A percentile compares a stretch with the other conserved stretches of the same genome.
Evolutionary conservation across 2,888 invertebrate species (phyloP).

Genomic region (Syrista parreyssii): DNA sequence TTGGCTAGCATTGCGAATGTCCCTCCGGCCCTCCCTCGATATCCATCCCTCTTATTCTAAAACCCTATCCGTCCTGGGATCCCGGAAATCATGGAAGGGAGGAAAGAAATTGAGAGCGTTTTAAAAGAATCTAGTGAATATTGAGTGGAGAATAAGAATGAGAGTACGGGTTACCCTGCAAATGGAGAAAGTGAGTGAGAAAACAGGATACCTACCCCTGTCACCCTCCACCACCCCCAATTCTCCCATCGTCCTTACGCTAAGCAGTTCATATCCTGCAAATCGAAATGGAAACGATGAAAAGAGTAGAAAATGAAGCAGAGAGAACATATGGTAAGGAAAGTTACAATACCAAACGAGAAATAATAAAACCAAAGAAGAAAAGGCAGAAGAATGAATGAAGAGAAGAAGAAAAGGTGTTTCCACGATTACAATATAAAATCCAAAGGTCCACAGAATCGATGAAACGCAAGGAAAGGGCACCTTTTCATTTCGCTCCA

Average conservation of each 20-base stretch:
- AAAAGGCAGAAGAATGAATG: not conserved
- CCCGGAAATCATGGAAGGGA: conserved; percentile 22
- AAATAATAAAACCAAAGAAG: not conserved
- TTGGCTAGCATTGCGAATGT: conserved; percentile 21
- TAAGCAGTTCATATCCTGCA: not conserved
- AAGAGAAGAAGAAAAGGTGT: not conserved
- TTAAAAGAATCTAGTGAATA: conserved; percentile 33
- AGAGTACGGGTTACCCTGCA: not conserved
- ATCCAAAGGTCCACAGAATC: not conserved
- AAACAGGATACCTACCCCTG: not conserved
- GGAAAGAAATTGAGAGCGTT: conserved; percentile 29
- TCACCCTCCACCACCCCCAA: not conserved
- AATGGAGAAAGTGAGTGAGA: not conserved
- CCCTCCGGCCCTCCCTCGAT: conserved; percentile 4
- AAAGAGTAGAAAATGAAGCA: not conserved
- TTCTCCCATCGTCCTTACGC: not conserved
- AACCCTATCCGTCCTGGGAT: conserved; percentile 10
- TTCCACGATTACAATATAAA: not conserved
- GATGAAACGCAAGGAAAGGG: not conserved
- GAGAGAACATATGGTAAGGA: not conserved
- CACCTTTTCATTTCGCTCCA: conserved; percentile 11
- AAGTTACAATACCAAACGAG: not conserved
- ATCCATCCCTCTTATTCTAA: not conserved
- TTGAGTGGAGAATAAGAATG: conserved; percentile 6
- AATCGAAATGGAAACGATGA: not conserved